Percentiles rank a stretch among this genome's conserved stretches.
Evolutionary conservation across 1,140 invertebrate species (phyloP).

Genomic region (Epicauta chinensis): DNA sequence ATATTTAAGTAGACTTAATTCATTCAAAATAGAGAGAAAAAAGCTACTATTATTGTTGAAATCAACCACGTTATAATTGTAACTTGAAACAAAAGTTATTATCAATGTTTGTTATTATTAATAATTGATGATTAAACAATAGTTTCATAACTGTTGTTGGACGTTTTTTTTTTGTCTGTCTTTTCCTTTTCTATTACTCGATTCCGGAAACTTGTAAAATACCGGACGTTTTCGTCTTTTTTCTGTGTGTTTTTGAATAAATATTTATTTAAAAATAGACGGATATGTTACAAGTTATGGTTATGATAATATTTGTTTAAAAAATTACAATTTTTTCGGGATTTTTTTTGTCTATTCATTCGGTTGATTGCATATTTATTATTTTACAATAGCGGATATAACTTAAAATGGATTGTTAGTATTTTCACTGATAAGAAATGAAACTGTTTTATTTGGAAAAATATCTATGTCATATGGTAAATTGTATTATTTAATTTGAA

Average conservation of each 20-base stretch:
- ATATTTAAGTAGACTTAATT: conserved; percentile 13
- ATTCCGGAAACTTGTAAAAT: conserved; percentile 15
- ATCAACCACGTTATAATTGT: too few relatives aligned
- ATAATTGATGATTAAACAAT: conserved; percentile 1
- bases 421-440: too few relatives aligned
- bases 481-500: too few relatives aligned
- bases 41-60: conserved; percentile 1
- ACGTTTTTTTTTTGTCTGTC: neutral
- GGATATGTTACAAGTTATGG: conserved; percentile 16
- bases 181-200: conserved; percentile 6
- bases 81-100: conserved; percentile 7
- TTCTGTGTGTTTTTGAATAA: conserved; percentile 8
- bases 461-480: too few relatives aligned
- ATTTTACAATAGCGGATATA: too few relatives aligned
- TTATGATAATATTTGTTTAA: conserved; percentile 13
- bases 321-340: too few relatives aligned
- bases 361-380: too few relatives aligned
- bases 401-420: too few relatives aligned
- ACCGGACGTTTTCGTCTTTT: conserved; percentile 6
- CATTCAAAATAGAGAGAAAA: neutral
- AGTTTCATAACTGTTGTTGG: conserved; percentile 1
- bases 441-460: too few relatives aligned
- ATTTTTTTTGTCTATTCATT: too few relatives aligned
- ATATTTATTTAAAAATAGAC: conserved; percentile 13
- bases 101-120: neutral